These are phyloP conservation scores for Machimus rusticus DNA, from an alignment of 2,888 invertebrate species.

Conservation along the genomic window DNA sequence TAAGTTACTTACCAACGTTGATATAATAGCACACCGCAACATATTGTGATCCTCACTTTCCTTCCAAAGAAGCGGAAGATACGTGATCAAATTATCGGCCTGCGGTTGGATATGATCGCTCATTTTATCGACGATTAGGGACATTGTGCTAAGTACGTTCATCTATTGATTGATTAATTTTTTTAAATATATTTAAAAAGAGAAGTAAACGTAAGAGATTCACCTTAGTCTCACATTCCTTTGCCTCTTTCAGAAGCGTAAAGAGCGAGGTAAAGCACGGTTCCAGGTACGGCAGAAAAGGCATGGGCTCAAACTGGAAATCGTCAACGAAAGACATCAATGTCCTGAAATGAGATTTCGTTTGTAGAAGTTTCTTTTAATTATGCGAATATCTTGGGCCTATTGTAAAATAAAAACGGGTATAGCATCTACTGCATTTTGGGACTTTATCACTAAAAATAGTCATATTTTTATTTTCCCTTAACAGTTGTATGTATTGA, in stretches of 20 bases:
- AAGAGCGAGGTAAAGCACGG: conserved; percentile 82
- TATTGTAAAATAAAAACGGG: too few species aligned
- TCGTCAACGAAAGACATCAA: conserved; percentile 87
- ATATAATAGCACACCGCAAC: conserved; percentile 89
- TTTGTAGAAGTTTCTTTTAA: background rate
- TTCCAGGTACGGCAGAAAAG: conserved; percentile 84
- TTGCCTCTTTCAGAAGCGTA: conserved; percentile 82
- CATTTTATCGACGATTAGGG: conserved; percentile 87
- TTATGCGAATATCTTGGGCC: too few species aligned
- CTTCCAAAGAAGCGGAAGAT: conserved; percentile 87
- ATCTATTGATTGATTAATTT: conserved; percentile 66
- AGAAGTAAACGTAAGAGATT: background rate
- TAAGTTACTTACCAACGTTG: conserved; percentile 71
- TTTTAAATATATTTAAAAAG: background rate
- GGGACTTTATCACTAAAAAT: background rate
- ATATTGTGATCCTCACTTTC: conserved; percentile 88
- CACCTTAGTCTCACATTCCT: conserved; percentile 92
- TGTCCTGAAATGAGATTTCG: conserved; percentile 61
- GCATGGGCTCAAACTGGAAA: conserved; percentile 88
- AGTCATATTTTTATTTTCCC: background rate
- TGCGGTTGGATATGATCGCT: conserved; percentile 75
- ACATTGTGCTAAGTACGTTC: conserved; percentile 89
- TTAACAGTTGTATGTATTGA: too few species aligned
- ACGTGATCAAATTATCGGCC: conserved; percentile 75
- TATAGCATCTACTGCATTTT: background rate